These are phyloP conservation scores for Cynaeus angustus DNA, from an alignment of 2,888 invertebrate species.

Conservation along the genomic window DNA sequence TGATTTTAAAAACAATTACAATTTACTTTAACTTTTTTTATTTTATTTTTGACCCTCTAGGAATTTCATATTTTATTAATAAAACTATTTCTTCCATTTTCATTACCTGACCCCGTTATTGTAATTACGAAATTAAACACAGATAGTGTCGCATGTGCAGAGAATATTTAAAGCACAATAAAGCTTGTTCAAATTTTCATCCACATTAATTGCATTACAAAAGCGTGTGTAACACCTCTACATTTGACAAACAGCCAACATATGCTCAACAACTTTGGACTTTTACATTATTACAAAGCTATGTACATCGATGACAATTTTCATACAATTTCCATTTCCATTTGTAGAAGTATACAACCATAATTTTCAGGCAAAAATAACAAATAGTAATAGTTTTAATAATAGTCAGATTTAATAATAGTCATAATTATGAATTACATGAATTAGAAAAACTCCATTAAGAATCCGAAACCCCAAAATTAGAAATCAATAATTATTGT, in stretches of 20 bases:
- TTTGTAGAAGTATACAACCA: neutral
- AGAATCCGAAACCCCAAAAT: neutral
- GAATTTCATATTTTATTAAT: no score
- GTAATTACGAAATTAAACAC: neutral
- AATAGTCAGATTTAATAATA: no score
- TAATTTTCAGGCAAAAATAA: neutral
- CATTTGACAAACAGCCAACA: neutral
- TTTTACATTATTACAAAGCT: neutral
- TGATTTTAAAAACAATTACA: no score
- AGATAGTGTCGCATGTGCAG: neutral
- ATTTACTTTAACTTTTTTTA: no score
- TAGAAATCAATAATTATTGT: slow-evolving; percentile 5
- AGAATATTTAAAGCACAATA: slow-evolving; percentile 5
- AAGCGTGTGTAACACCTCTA: neutral
- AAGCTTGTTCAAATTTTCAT: slow-evolving; percentile 4
- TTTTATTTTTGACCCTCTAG: no score
- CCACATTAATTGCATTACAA: slow-evolving; percentile 1
- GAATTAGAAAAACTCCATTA: neutral
- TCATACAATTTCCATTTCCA: neutral
- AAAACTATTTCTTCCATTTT: no score
- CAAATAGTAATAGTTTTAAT: no score
- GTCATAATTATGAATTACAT: neutral
- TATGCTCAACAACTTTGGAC: slow-evolving; percentile 1
- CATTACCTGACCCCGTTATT: no score
- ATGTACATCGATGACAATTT: neutral